Evolutionary conservation across 1,140 invertebrate genomes (phyloP).

Genomic region (Thaumatotibia leucotreta): DNA sequence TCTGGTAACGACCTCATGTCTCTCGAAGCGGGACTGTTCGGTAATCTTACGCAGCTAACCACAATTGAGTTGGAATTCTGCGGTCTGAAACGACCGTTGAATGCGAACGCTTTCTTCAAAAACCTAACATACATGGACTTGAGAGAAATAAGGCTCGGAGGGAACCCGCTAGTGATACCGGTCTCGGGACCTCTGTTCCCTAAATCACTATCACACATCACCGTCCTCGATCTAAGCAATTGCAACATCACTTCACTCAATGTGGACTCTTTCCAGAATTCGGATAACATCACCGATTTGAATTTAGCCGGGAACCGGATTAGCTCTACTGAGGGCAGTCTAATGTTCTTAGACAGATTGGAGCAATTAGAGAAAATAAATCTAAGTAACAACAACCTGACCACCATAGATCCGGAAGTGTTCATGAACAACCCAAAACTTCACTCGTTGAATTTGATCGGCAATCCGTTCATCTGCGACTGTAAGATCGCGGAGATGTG

Average conservation of each 20-base stretch:
- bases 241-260: constrained; percentile 80
- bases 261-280: constrained; percentile 78
- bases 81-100: constrained; percentile 79
- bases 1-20: constrained; percentile 82
- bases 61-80: constrained; percentile 83
- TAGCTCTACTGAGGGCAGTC: constrained; percentile 62
- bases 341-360: constrained; percentile 79
- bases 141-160: constrained; percentile 81
- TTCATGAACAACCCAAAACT: constrained; percentile 78
- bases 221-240: constrained; percentile 81
- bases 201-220: constrained; percentile 79
- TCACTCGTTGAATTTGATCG: constrained; percentile 79
- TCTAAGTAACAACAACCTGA: constrained; percentile 81
- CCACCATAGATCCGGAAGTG: constrained; percentile 77
- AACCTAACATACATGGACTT: constrained; percentile 80
- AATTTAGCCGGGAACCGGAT: constrained; percentile 81
- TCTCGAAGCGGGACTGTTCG: constrained; percentile 83
- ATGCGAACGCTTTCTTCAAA: constrained; percentile 82
- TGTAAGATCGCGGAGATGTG: constrained; percentile 84
- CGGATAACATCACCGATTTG: constrained; percentile 80
- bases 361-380: constrained; percentile 79
- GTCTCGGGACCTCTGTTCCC: constrained; percentile 78
- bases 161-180: constrained; percentile 81
- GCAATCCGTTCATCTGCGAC: constrained; percentile 84
- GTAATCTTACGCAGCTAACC: constrained; percentile 81